These are phyloP conservation scores for Holcopasites calliopsidis DNA, from an alignment of 1,140 invertebrate species.

Conservation along the genomic window DNA sequence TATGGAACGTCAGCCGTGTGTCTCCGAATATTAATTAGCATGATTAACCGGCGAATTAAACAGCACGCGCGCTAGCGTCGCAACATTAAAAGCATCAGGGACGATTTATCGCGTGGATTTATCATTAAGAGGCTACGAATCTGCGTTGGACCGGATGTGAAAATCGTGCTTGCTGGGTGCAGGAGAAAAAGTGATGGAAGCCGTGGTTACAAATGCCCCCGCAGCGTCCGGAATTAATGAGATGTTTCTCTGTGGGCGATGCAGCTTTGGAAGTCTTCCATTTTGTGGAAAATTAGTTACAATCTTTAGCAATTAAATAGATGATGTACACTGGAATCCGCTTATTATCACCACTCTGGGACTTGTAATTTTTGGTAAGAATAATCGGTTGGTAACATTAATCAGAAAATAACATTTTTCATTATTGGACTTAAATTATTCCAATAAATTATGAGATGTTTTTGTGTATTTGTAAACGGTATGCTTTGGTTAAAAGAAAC, in stretches of 20 bases:
- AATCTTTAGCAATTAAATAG: too few species aligned
- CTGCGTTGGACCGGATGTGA: slow-evolving; percentile 26
- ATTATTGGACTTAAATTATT: too few species aligned
- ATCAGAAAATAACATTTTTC: too few species aligned
- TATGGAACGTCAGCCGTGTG: slow-evolving; percentile 54
- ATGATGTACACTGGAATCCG: too few species aligned
- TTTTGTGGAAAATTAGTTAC: too few species aligned
- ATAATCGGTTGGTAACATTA: too few species aligned
- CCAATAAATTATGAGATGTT: too few species aligned
- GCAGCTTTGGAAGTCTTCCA: not conserved
- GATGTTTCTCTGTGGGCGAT: not conserved
- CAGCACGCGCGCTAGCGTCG: slow-evolving; percentile 45
- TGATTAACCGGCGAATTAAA: slow-evolving; percentile 75
- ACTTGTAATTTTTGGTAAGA: too few species aligned
- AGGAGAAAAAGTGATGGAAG: slow-evolving; percentile 21
- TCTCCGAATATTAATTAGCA: slow-evolving; percentile 72
- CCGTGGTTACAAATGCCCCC: slow-evolving; percentile 45
- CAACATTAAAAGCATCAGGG: slow-evolving; percentile 61
- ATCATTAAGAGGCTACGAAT: slow-evolving; percentile 45
- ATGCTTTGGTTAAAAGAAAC: too few species aligned
- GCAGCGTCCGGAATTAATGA: not conserved
- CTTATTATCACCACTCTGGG: too few species aligned
- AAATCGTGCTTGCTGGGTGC: slow-evolving; percentile 14
- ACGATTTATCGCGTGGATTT: slow-evolving; percentile 71
- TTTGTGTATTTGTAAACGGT: too few species aligned